Evolutionary conservation across 2,888 invertebrate species (phyloP), one percentile per base, ranked within the genome.

Genomic region (Netelia virgata): DNA sequence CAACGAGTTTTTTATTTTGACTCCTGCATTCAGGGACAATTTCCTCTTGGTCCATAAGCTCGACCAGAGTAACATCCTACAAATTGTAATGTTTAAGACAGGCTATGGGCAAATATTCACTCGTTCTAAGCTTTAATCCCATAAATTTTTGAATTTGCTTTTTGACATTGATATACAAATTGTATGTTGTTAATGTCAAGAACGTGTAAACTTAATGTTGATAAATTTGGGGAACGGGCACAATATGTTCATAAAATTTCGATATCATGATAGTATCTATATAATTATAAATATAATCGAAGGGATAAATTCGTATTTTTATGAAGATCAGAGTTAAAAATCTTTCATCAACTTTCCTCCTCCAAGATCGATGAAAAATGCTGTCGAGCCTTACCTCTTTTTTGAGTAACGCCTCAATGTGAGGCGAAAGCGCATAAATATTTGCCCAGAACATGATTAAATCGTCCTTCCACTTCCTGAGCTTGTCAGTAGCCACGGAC

Each of bases 11-110:
- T 93, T 97, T 97, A 94, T 98, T 98, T 93, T 97, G 98, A 88
- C 96, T 96, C 94, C 98, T 98, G 94, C 98, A 98, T 95, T 99
- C 98, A 94, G 98, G 98, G 89, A 99, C 95, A 92, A 99, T 97
- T 94, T 98, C 98, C 93, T 98, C 98, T 93, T 98, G 97, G 93
- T 99, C 98, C 95, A 99, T 95, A 88, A 99, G 95, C 94, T 98
- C 98, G 91, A 96, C 96, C 86, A 99, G 95, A 80, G 97, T 97
- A 88, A 98, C 97, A 96, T 98, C 97, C 98, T 99, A 94, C 82
- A 96, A 95, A 82, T 90, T 77, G 23, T 6, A 64, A 36, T 16
- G 1, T 23, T 14, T 11, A 43, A 20, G 20, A n/a, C 5, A 20
- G 0, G 3, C 28, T 41, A 14, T 75, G 11, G 14, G 16, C 41